Evolutionary conservation across 2,797 vertebrate species (phyloP), one percentile per base, ranked within the genome.

Genomic region (Buceros bicornis): DNA sequence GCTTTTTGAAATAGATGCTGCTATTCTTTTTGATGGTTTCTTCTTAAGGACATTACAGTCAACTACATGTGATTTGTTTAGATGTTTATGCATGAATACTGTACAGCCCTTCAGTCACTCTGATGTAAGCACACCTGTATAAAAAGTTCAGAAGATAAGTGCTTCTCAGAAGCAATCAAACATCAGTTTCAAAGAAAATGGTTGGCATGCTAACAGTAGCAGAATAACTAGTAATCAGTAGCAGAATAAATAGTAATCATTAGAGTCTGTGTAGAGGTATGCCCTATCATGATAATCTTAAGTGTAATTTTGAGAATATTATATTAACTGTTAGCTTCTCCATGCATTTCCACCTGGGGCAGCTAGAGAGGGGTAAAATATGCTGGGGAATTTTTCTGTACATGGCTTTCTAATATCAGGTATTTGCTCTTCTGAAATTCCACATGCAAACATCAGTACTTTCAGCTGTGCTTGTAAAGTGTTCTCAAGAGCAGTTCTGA

Each of bases 21-120:
- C 60, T 91, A 89, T 57, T 92, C 45, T 67, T 88, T 89, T 92
- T 74, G 81, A 95, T 82, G 31, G 48, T 57, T 94, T 51, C 42
- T 93, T 93, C 96, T 91, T 66, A 93, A 35, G 42, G 35, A 76
- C 28, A 12, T 96, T 91, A 87, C 64, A 88, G 66, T 91, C 67
- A 95, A 33, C 21, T 70, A 5, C 16, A 17, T 78, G 22, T 66
- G 50, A 90, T 54, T 73, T 66, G 26, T 74, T 92, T 73, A 89
- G 84, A 90, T 74, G n/a, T 87, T 91, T 92, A 19, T 87, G n/a
- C 61, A 77, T 81, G 84, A 71, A 61, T 66, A 21, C 28, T 66
- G 16, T 70, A 43, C 16, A 89, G 22, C 67, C 29, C 25, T 91
- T 76, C 47, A 66, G 66, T 84, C 8, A 2, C 11, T 67, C 45